These are phyloP conservation scores for Limnothrissa miodon DNA, from an alignment of 2,113 vertebrate species.

Conservation along the genomic window DNA sequence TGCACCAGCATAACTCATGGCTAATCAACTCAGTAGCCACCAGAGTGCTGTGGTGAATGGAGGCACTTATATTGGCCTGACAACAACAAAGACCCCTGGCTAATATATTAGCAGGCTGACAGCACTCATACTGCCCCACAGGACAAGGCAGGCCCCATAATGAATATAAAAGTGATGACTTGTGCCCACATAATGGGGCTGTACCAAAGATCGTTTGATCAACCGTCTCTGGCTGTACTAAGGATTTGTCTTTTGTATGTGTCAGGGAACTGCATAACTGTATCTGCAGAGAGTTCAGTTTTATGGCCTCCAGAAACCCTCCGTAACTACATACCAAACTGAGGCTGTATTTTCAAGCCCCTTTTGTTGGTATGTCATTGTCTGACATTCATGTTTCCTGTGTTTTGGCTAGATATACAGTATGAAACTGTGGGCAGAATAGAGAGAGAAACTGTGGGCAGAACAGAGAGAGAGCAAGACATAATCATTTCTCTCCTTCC, in stretches of 20 bases:
- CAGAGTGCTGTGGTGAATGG: background rate
- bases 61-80: background rate
- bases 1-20: background rate
- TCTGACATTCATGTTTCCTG: background rate
- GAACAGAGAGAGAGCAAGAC: background rate
- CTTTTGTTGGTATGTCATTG: background rate
- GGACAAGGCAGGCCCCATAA: constrained; percentile 1
- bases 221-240: too few species aligned
- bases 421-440: background rate
- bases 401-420: background rate
- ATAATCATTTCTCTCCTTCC: constrained; percentile 21
- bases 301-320: background rate
- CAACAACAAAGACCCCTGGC: background rate
- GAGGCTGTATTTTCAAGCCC: background rate
- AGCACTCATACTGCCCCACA: background rate
- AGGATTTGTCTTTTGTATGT: constrained; percentile 11
- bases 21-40: background rate
- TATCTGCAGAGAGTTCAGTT: background rate
- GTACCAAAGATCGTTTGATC: background rate
- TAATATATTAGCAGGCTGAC: constrained; percentile 6
- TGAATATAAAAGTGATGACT: constrained; percentile 14
- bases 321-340: background rate
- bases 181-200: background rate
- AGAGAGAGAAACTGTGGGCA: background rate
- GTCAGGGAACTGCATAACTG: constrained; percentile 7